phyloP scores from a whole-genome alignment of 2,797 vertebrate species.

The Melanotaenia boesemani region DNA sequence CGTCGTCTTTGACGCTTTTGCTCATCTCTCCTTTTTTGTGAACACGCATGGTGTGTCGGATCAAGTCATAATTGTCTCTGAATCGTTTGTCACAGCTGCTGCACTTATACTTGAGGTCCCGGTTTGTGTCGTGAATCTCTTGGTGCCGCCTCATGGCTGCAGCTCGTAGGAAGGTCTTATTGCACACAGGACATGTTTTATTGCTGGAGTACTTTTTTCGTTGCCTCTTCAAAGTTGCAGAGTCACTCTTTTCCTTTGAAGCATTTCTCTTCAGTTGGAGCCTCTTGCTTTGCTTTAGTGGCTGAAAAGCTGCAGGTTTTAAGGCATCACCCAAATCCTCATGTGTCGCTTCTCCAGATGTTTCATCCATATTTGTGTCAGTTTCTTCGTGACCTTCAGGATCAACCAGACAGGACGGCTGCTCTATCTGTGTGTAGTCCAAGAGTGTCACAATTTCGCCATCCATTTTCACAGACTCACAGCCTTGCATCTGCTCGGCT shows the following conservation, averaged over 20 bases:
- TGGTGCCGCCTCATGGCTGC: slow-evolving; percentile 79
- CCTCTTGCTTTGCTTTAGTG: slow-evolving; percentile 76
- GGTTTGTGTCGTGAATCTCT: slow-evolving; percentile 75
- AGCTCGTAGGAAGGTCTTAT: slow-evolving; percentile 75
- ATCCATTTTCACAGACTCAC: slow-evolving; percentile 76
- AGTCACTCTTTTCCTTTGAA: slow-evolving; percentile 40
- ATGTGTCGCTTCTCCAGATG: neutral
- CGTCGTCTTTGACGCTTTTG: slow-evolving; percentile 23
- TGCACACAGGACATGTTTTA: slow-evolving; percentile 77
- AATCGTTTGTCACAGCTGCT: slow-evolving; percentile 76
- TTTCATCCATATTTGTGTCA: slow-evolving; percentile 27
- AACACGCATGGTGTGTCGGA: slow-evolving; percentile 76
- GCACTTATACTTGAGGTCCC: slow-evolving; percentile 78
- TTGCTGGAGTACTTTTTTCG: slow-evolving; percentile 69
- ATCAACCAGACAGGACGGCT: slow-evolving; percentile 47
- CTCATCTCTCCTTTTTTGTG: slow-evolving; percentile 65
- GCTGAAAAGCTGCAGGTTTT: slow-evolving; percentile 75
- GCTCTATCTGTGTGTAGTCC: slow-evolving; percentile 78
- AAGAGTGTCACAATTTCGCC: slow-evolving; percentile 74
- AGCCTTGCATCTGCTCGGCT: slow-evolving; percentile 64
- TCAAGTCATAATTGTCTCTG: slow-evolving; percentile 82
- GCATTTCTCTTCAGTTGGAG: slow-evolving; percentile 69
- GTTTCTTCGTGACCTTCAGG: slow-evolving; percentile 34
- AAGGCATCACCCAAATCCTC: slow-evolving; percentile 45
- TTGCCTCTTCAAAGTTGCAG: slow-evolving; percentile 31